These are phyloP conservation scores for Leuciscus waleckii DNA, from an alignment of 2,797 vertebrate species.

Conservation along the genomic window DNA sequence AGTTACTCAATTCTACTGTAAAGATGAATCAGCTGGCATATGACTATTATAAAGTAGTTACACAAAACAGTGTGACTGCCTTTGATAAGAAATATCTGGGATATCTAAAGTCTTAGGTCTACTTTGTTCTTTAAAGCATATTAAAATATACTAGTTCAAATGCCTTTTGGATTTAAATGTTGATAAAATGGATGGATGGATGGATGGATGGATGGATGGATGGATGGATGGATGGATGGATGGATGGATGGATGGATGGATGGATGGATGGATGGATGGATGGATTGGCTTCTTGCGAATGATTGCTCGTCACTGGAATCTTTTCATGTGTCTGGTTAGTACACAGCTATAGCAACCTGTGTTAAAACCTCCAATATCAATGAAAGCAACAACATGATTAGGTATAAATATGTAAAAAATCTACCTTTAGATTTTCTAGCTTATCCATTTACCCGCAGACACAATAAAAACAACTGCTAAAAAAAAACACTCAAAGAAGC, in stretches of 20 bases:
- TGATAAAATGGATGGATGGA: not conserved
- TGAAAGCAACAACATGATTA: not conserved
- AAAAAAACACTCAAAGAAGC: not conserved
- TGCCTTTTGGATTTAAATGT: not conserved
- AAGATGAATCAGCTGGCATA: not conserved
- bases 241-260: no score
- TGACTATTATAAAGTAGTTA: not conserved
- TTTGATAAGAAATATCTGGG: not conserved
- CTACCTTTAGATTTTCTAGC: not conserved
- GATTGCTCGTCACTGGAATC: not conserved
- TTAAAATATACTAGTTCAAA: not conserved
- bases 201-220: no score
- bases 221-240: no score
- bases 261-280: no score
- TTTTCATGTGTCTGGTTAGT: no score
- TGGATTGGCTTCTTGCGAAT: not conserved
- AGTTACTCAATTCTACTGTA: not conserved
- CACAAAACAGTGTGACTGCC: not conserved
- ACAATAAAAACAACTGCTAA: not conserved
- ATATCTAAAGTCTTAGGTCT: not conserved
- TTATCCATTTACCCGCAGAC: not conserved
- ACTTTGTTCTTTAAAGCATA: not conserved
- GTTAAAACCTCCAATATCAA: not conserved
- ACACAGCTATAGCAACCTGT: not conserved
- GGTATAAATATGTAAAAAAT: not conserved